Evolutionary conservation across 1,140 invertebrate species (phyloP).

Genomic region (Wasmannia auropunctata): DNA sequence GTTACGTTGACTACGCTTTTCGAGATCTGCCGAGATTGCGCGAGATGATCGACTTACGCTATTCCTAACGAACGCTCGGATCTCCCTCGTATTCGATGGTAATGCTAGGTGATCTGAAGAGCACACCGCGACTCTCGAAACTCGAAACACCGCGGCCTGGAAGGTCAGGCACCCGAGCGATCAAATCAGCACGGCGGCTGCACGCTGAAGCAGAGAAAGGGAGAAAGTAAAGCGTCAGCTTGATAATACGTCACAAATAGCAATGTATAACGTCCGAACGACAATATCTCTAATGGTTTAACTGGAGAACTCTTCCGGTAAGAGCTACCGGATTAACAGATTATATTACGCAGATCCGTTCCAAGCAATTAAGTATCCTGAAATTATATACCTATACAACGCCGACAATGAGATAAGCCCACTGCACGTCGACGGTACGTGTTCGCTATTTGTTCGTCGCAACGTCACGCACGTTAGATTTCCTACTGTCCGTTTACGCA

Average conservation of each 20-base stretch:
- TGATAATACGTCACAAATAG: slow-evolving; percentile 73
- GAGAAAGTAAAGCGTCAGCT: slow-evolving; percentile 55
- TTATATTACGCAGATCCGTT: slow-evolving; percentile 22
- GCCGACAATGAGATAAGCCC: slow-evolving; percentile 30
- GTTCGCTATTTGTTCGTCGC: slow-evolving; percentile 21
- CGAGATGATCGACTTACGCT: slow-evolving; percentile 24
- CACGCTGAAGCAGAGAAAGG: slow-evolving; percentile 49
- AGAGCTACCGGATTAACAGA: slow-evolving; percentile 57
- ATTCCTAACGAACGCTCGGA: neutral
- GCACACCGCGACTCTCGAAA: too few species aligned
- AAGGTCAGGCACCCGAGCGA: neutral
- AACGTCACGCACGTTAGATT: slow-evolving; percentile 18
- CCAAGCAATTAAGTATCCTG: neutral
- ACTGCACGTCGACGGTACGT: slow-evolving; percentile 17
- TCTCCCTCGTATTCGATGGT: neutral
- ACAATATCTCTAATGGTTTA: slow-evolving; percentile 81
- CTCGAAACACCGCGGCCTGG: slow-evolving; percentile 36
- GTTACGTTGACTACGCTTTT: slow-evolving; percentile 24
- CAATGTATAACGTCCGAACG: slow-evolving; percentile 83
- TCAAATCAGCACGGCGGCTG: slow-evolving; percentile 35
- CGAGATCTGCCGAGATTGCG: neutral
- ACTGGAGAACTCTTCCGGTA: slow-evolving; percentile 58
- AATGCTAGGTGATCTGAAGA: neutral
- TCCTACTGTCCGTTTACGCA: neutral
- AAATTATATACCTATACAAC: slow-evolving; percentile 35